Base-by-base conservation (phyloP, 2,888 invertebrate species). In the Ormyrus pomaceus region DNA sequence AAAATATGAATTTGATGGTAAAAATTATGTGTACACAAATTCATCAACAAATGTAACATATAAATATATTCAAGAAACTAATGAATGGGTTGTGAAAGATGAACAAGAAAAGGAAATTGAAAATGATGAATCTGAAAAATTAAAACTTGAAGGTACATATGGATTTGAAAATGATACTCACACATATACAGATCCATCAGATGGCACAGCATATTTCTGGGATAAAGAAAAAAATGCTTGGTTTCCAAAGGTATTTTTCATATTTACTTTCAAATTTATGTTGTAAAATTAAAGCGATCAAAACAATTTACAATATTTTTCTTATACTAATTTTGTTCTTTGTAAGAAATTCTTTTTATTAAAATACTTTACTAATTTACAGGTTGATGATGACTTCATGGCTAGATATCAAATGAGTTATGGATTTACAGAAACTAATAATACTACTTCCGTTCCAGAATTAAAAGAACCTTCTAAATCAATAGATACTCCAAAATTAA, bases 321-420 rank as follows among this genome's bases (percentile, higher is more conserved):
- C 46, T 79, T 61, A 55, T 80, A 56, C 13, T 19, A 66, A 72
- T 53, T 58, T 58, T 58, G 19, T 13, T 55, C 51, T 51, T 53
- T 62, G n/a, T 64, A 66, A 11, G 6, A 50, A 71, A 73, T 78
- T 59, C 70, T 51, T 69, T 19, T 19, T 19, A 19, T 19, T 19
- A 19, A 19, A 19, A 53, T 34, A 62, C 69, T 53, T 59, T 65
- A 79, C 61, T 66, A 78, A 59, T 8, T 56, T 89, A 6, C 88
- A 94, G 93, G 94, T 99, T 82, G 97, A 98, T 92, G 98, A 98
- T 87, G 97, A 99, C 86, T 99, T 99, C 88, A 94, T 99, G 92
- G 99, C 99, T 0, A 93, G 93, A 77, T 99, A 99, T 92, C 98
- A 99, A 91, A 95, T 99, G 94, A 97, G 93, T 87, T 99, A 99